A percentile compares a stretch with the other conserved stretches of the same genome.
These are phyloP conservation scores for Drosophila lacteicornis DNA, from an alignment of 1,140 invertebrate genomes.

Conservation along the genomic window DNA sequence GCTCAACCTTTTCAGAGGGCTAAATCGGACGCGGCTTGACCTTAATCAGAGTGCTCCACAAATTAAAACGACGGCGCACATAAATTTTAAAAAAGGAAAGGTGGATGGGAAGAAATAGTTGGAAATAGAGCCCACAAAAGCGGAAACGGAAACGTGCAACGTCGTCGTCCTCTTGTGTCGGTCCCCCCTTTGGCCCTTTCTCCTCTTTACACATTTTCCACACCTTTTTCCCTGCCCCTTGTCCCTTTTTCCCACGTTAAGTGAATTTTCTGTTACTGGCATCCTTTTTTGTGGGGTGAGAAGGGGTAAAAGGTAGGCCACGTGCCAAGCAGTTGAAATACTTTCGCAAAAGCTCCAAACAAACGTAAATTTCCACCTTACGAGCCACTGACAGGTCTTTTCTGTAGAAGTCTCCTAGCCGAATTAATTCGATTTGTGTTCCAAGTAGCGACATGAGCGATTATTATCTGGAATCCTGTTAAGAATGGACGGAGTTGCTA, in stretches of 20 bases:
- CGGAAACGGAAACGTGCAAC: constrained; percentile 70
- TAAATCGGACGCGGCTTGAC: constrained; percentile 44
- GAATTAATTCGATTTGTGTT: constrained; percentile 31
- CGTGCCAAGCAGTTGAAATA: constrained; percentile 54
- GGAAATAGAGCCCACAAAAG: constrained; percentile 49
- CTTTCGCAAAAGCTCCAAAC: constrained; percentile 36
- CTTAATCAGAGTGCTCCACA: constrained; percentile 59
- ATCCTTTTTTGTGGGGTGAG: constrained; percentile 30
- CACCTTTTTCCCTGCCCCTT: background rate
- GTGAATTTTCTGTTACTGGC: constrained; percentile 61
- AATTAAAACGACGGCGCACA: constrained; percentile 51
- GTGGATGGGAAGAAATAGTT: constrained; percentile 21
- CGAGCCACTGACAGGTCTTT: constrained; percentile 16
- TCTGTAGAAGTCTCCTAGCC: constrained; percentile 1
- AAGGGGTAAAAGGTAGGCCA: constrained; percentile 17
- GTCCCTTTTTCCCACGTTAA: constrained; percentile 27
- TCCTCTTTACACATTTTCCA: background rate
- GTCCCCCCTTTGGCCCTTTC: constrained; percentile 18
- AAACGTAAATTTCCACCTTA: constrained; percentile 36
- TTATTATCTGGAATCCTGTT: background rate
- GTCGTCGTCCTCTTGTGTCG: constrained; percentile 51
- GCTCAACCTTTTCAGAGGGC: constrained; percentile 42
- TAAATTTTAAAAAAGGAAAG: constrained; percentile 40
- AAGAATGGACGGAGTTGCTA: too few relatives aligned
- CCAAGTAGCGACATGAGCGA: constrained; percentile 9